A percentile compares a stretch with the other conserved stretches of the same genome.
Conservation (phyloP, 30 jellyfish, hydroid and myxozoan species). For the Haliclystus octoradiatus region DNA sequence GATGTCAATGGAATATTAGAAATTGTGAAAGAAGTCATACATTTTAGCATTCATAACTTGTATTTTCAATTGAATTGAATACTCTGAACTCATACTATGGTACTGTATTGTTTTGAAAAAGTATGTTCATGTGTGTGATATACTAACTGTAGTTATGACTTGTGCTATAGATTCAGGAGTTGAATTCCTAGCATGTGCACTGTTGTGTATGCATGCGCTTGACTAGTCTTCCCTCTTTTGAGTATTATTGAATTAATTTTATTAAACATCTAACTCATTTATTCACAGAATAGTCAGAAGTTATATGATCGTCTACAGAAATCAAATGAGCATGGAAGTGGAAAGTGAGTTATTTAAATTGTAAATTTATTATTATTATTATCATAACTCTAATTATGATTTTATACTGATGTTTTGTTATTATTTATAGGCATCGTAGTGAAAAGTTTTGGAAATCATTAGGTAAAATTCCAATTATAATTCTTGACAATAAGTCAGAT, state of each 20-base stretch:
- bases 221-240: neutral
- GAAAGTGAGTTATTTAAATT: neutral
- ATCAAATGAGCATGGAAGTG: neutral
- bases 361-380: neutral
- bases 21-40: too few relatives aligned
- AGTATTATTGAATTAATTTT: neutral
- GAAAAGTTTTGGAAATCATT: neutral
- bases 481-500: too few relatives aligned
- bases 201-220: neutral
- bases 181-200: neutral
- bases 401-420: neutral
- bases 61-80: too few relatives aligned
- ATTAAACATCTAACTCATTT: too few relatives aligned
- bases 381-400: neutral
- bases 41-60: too few relatives aligned
- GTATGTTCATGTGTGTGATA: too few relatives aligned
- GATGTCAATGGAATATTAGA: too few relatives aligned
- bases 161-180: too few relatives aligned
- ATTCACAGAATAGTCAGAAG: slow-evolving; percentile 13
- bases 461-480: too few relatives aligned
- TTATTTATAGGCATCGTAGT: neutral
- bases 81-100: too few relatives aligned
- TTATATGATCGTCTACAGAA: neutral
- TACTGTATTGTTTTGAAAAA: too few relatives aligned
- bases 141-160: too few relatives aligned